Base-by-base conservation (phyloP, 1,140 invertebrate genomes). In the Sarcophaga bullata region DNA sequence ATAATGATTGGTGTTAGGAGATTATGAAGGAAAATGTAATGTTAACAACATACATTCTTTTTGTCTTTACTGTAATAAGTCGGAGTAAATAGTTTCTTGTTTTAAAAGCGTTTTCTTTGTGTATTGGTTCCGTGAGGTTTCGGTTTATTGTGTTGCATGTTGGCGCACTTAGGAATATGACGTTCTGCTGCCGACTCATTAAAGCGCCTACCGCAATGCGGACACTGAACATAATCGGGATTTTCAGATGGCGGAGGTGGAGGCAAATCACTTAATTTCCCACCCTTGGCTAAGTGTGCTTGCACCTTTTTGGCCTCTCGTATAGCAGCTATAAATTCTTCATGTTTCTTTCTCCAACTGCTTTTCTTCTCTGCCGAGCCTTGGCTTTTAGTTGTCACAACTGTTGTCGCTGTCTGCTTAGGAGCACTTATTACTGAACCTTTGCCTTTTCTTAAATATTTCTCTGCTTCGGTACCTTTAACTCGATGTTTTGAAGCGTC, bases 121-220 rank as follows among this genome's bases (percentile, higher is more conserved):
- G 73, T 37, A 37, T 37, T 25, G 15, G 46, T 25, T 15, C 37
- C 48, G 15, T 84, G 68, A 78, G 90, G 89, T 85, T 93, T 93
- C n/a, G 94, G 93, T 88, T 97, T 97, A 90, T 97, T 97, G 88
- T 95, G 95, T 84, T 93, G 91, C 91, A 95, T 97, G 84, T 92
- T 93, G 86, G 94, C 94, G 91, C 98, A 99, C 90, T 96, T 96
- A 13, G 98, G 97, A 86, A 99, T 98, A 91, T 99, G 98, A 68
- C 98, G 91, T 84, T 97, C 95, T 1, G 97, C 98, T 0, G 96
- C 97, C 0, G 91, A 91, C 87, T 95, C 92, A 90, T 95, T 97
- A 92, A 99, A 99, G 86, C 94, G 95, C 15, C 98, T 92, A 11
- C 92, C 92, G 90, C 98, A 99, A 90, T 98, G 95, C 0, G 97